Conservation (phyloP, 1,140 invertebrate genomes). For the Phthorimaea operculella region DNA sequence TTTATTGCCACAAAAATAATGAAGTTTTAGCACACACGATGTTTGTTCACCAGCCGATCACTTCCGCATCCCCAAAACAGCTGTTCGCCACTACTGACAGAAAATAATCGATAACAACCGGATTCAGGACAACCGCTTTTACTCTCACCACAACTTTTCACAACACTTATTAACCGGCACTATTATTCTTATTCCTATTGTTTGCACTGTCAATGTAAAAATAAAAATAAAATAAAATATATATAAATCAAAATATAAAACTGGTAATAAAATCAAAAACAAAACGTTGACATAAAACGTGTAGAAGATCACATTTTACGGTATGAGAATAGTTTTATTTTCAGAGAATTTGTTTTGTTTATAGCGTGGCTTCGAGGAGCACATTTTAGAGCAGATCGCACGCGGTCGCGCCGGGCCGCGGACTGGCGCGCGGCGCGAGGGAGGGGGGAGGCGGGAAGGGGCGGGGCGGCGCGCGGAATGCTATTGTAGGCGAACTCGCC, state of each 20-base stretch:
- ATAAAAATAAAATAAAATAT: constrained; percentile 13
- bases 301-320: constrained; percentile 12
- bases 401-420: constrained; percentile 45
- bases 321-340: not conserved
- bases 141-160: constrained; percentile 37
- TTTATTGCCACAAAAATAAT: not conserved
- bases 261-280: constrained; percentile 15
- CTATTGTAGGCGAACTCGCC: constrained; percentile 65
- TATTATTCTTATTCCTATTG: constrained; percentile 25
- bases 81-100: constrained; percentile 45
- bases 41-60: not conserved
- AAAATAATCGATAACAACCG: constrained; percentile 54
- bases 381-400: constrained; percentile 32
- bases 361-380: constrained; percentile 24
- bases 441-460: constrained; percentile 46
- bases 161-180: constrained; percentile 35
- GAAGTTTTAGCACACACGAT: not conserved
- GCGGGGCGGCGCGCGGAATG: constrained; percentile 49
- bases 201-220: constrained; percentile 19
- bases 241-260: constrained; percentile 3
- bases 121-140: constrained; percentile 35
- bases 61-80: constrained; percentile 52
- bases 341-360: constrained; percentile 29
- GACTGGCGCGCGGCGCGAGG: constrained; percentile 35
- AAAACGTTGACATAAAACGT: not conserved